Evolutionary conservation across 2,113 vertebrate genomes (phyloP).

Genomic region (Tetrax tetrax): DNA sequence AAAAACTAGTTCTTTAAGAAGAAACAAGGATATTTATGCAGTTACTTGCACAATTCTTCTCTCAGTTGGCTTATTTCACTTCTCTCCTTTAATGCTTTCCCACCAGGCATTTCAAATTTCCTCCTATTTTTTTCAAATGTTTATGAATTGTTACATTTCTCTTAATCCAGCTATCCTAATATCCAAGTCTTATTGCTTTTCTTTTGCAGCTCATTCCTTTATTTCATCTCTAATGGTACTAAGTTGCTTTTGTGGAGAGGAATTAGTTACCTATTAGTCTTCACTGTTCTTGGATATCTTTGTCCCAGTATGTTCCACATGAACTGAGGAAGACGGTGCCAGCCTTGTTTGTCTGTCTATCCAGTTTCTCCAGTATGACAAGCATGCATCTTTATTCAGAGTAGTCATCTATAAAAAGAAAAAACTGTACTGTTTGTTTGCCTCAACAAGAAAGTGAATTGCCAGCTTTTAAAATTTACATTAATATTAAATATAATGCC

Average conservation of each 20-base stretch:
- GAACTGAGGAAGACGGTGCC: background rate
- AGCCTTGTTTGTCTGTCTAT: background rate
- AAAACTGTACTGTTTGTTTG: background rate
- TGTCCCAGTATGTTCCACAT: background rate
- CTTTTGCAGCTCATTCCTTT: slow-evolving; percentile 39
- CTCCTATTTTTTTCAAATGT: background rate
- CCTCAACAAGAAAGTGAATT: background rate
- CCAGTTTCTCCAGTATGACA: background rate
- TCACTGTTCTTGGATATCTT: background rate
- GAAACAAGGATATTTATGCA: background rate
- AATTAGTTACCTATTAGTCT: slow-evolving; percentile 31
- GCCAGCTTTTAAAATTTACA: background rate
- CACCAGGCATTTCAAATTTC: slow-evolving; percentile 19
- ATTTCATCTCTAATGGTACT: slow-evolving; percentile 19
- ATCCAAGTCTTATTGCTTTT: slow-evolving; percentile 24
- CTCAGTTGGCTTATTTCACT: slow-evolving; percentile 59
- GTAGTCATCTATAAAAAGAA: background rate
- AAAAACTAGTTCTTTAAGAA: background rate
- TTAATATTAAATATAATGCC: background rate
- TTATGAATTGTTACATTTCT: slow-evolving; percentile 28
- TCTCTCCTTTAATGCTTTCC: slow-evolving; percentile 82
- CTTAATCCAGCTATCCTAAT: background rate
- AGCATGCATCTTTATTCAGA: background rate
- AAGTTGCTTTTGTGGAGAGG: slow-evolving; percentile 33
- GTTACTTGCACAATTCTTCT: background rate